These are phyloP conservation scores for Sicus ferrugineus DNA, from an alignment of 2,888 invertebrate species.

Conservation along the genomic window DNA sequence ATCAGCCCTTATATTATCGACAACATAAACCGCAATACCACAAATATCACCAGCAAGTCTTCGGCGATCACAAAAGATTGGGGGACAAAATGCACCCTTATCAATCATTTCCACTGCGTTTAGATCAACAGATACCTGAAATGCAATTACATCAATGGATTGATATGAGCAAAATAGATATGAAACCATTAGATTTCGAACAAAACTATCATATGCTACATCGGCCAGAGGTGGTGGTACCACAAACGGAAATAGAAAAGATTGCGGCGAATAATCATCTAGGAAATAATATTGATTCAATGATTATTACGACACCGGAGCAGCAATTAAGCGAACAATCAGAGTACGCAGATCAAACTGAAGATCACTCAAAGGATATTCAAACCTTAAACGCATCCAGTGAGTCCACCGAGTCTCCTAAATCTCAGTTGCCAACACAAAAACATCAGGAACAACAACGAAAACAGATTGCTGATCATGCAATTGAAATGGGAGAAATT, in stretches of 20 bases:
- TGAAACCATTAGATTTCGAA: neutral
- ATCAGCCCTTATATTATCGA: constrained; percentile 33
- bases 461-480: no score
- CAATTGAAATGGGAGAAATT: neutral
- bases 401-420: no score
- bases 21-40: constrained; percentile 29
- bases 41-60: neutral
- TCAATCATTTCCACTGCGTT: constrained; percentile 23
- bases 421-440: no score
- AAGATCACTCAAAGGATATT: no score
- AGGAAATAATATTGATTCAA: no score
- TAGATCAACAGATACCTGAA: constrained; percentile 16
- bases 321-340: no score
- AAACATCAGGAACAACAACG: no score
- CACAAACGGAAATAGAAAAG: no score
- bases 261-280: no score
- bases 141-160: constrained; percentile 23
- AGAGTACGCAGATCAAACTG: neutral
- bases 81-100: constrained; percentile 29
- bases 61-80: constrained; percentile 9
- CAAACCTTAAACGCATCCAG: no score
- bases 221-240: neutral
- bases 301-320: no score
- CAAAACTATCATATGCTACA: no score
- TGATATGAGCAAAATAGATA: neutral